A percentile compares a stretch with the other conserved stretches of the same genome.
Evolutionary conservation across 2,797 vertebrate species (phyloP).

Genomic region (Tapirus indicus): DNA sequence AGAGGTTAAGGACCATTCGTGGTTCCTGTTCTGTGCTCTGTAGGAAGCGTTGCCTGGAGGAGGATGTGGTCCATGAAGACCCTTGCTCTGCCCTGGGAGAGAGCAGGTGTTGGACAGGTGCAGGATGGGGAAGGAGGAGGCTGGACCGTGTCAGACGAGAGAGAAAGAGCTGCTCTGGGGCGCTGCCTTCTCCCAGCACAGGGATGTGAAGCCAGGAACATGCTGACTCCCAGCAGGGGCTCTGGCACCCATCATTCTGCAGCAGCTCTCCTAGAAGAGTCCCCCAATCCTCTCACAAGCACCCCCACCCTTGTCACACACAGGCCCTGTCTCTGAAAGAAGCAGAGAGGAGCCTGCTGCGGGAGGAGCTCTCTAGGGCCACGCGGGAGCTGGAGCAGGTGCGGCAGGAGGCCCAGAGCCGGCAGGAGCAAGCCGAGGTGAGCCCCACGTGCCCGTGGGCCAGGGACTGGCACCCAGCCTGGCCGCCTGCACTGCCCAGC

Average conservation of each 20-base stretch:
- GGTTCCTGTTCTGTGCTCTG: background rate
- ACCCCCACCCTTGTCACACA: background rate
- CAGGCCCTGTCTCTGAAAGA: conserved; percentile 92
- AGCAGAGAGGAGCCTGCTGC: conserved; percentile 87
- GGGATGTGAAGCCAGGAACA: background rate
- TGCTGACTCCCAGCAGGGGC: rapidly evolving
- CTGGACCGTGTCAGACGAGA: background rate
- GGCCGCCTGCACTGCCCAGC: rapidly evolving
- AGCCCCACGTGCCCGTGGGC: background rate
- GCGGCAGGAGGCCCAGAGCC: conserved; percentile 87
- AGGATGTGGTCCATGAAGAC: background rate
- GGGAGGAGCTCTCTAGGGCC: conserved; percentile 86
- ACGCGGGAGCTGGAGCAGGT: conserved; percentile 85
- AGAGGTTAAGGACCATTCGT: background rate
- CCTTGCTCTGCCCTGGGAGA: background rate
- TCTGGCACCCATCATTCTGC: rapidly evolving
- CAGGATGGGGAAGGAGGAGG: rapidly evolving
- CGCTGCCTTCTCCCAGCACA: rapidly evolving
- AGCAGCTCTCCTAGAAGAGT: background rate
- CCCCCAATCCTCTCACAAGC: background rate
- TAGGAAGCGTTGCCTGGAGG: background rate
- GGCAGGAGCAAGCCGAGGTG: conserved; percentile 91
- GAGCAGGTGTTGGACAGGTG: background rate
- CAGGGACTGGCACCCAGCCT: rapidly evolving
- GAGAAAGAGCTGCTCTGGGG: background rate